Conservation (phyloP, 2,797 vertebrate species). For the Alauda arvensis region DNA sequence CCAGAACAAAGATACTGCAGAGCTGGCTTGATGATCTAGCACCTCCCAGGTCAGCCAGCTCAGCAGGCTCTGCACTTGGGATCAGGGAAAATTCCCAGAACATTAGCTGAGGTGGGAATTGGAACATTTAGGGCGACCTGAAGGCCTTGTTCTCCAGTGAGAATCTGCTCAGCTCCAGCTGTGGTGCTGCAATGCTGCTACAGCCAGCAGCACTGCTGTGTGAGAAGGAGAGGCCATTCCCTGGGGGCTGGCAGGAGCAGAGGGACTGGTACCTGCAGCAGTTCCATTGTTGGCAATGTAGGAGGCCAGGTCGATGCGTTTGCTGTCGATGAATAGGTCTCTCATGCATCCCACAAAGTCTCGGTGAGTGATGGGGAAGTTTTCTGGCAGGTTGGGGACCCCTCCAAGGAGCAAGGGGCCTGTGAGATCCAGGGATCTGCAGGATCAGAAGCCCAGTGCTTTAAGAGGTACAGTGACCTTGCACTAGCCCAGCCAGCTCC, state of each 20-base stretch:
- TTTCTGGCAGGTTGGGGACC: constrained; percentile 94
- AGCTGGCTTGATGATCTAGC: background rate
- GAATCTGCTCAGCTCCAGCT: background rate
- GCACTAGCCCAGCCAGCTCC: background rate
- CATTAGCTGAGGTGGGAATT: background rate
- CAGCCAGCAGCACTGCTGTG: background rate
- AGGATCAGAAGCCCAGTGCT: background rate
- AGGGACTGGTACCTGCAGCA: constrained; percentile 75
- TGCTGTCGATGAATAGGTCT: constrained; percentile 92
- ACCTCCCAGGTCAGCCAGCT: background rate
- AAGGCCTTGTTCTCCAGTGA: background rate
- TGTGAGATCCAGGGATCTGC: constrained; percentile 80
- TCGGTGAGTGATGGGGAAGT: constrained; percentile 89
- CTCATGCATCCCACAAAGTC: constrained; percentile 97
- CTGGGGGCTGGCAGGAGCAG: background rate
- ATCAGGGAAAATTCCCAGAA: background rate
- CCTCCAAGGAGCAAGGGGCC: constrained; percentile 88
- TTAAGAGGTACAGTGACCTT: background rate
- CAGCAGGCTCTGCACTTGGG: background rate
- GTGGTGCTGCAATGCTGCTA: background rate
- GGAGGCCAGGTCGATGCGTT: constrained; percentile 88
- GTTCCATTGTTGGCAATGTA: constrained; percentile 97
- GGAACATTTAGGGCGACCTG: background rate
- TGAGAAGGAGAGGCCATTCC: background rate
- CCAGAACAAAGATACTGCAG: background rate